A percentile compares a stretch with the other conserved stretches of the same genome.
These are phyloP conservation scores for Hydrophis major DNA, from an alignment of 2,797 vertebrate species.

Conservation along the genomic window DNA sequence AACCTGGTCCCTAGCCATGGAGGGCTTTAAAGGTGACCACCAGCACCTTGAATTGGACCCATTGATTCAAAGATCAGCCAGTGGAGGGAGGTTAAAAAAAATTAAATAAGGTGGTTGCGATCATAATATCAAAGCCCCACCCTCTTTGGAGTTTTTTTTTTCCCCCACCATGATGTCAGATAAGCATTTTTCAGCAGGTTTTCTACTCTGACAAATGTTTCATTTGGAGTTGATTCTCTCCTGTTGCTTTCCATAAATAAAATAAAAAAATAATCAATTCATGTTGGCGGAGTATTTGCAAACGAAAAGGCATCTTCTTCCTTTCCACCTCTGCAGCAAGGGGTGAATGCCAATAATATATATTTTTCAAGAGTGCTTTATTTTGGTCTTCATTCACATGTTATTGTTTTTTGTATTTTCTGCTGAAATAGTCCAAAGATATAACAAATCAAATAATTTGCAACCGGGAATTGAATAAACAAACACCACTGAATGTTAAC, in stretches of 20 bases:
- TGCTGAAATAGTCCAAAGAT: neutral
- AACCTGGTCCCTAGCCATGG: neutral
- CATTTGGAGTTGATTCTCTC: neutral
- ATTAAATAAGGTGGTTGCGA: neutral
- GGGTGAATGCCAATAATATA: neutral
- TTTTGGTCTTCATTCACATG: neutral
- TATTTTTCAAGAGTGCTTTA: neutral
- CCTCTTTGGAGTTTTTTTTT: neutral
- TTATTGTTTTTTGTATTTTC: neutral
- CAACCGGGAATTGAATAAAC: neutral
- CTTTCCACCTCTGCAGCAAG: too few species aligned
- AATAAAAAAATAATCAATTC: neutral
- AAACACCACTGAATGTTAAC: neutral
- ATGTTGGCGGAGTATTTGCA: neutral
- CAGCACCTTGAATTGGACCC: neutral
- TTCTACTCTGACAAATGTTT: neutral
- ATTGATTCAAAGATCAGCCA: neutral
- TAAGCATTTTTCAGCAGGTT: neutral
- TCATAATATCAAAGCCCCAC: neutral
- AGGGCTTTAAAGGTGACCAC: neutral
- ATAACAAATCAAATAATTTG: neutral
- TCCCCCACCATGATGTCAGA: neutral
- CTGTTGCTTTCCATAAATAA: neutral
- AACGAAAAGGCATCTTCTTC: neutral
- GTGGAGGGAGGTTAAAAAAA: too few species aligned